Percentiles rank a stretch among this genome's conserved stretches.
Conservation (phyloP, 2,113 vertebrate genomes). For the Melanerpes formicivorus region DNA sequence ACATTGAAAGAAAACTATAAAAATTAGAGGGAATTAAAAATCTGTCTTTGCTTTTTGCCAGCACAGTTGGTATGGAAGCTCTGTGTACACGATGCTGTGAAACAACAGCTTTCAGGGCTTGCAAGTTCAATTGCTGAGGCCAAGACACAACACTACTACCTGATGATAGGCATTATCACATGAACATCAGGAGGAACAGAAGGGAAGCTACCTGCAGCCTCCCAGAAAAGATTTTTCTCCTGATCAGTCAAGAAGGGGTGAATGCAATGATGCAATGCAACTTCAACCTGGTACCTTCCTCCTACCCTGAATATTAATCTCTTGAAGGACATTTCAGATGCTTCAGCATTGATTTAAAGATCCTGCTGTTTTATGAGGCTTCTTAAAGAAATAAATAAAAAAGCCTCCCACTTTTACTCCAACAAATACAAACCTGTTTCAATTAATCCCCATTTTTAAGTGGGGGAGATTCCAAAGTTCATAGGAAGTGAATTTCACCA, state of each 20-base stretch:
- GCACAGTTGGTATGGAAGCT: fast-evolving
- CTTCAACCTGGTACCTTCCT: background rate
- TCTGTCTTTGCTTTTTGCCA: background rate
- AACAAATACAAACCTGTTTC: background rate
- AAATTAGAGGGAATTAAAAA: background rate
- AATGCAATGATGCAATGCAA: background rate
- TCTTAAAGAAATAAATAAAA: background rate
- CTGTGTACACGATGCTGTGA: background rate
- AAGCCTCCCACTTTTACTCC: background rate
- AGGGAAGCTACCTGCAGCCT: background rate
- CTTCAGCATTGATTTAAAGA: background rate
- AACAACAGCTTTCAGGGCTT: background rate
- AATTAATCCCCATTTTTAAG: background rate
- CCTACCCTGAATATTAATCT: background rate
- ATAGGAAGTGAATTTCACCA: background rate
- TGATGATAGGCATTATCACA: background rate
- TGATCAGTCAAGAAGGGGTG: background rate
- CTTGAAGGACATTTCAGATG: background rate
- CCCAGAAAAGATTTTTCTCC: background rate
- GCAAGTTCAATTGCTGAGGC: background rate
- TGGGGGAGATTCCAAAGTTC: background rate
- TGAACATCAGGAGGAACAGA: background rate
- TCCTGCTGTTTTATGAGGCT: background rate
- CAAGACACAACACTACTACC: background rate
- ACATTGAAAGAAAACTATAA: background rate